A percentile compares a stretch with the other conserved stretches of the same genome.
Evolutionary conservation across 23 tunicate genomes (phyloP).

Genomic region (Trididemnum clinides): DNA sequence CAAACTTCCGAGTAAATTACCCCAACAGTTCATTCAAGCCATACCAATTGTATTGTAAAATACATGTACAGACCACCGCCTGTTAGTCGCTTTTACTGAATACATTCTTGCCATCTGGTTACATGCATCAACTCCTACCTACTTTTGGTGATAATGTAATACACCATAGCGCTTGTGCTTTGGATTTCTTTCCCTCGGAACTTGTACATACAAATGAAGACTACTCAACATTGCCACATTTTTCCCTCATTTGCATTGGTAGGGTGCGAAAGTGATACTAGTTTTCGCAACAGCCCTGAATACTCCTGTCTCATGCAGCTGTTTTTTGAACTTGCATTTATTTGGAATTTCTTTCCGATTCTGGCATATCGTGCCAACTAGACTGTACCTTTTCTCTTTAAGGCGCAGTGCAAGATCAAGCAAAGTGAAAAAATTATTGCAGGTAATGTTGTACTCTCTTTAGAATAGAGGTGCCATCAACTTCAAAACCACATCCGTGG

Average conservation of each 20-base stretch:
- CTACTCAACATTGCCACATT: slow-evolving; percentile 6
- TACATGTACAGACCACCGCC: too few relatives aligned
- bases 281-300: background rate
- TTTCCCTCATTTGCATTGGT: slow-evolving; percentile 14
- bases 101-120: slow-evolving; percentile 16
- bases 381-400: slow-evolving; percentile 14
- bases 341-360: background rate
- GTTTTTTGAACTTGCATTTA: slow-evolving; percentile 6
- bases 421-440: slow-evolving; percentile 5
- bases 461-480: background rate
- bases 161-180: background rate
- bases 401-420: background rate
- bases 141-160: background rate
- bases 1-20: too few relatives aligned
- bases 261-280: background rate
- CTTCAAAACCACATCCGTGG: background rate
- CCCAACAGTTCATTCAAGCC: too few relatives aligned
- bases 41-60: too few relatives aligned
- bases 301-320: slow-evolving; percentile 3
- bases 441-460: background rate
- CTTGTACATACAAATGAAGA: too few relatives aligned
- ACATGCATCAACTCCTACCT: slow-evolving; percentile 13
- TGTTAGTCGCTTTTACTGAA: background rate
- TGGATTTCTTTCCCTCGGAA: too few relatives aligned
- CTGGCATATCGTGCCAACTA: slow-evolving; percentile 3